These are phyloP conservation scores for Heliconius nattereri DNA, from an alignment of 1,140 invertebrate genomes.

Conservation along the genomic window DNA sequence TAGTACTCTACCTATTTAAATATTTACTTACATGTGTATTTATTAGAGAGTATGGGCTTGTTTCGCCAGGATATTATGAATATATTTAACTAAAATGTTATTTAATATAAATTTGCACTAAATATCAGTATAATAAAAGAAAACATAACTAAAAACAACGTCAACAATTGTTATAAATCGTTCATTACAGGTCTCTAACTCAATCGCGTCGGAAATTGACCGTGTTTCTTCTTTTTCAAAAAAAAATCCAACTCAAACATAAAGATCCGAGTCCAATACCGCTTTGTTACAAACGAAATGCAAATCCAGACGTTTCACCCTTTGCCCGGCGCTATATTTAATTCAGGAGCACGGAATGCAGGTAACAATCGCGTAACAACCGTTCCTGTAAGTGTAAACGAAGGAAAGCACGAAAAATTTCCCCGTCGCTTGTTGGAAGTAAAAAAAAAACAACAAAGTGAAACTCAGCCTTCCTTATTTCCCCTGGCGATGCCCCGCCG, in stretches of 20 bases:
- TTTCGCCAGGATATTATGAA: too few relatives aligned
- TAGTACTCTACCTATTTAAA: too few relatives aligned
- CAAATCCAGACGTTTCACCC: conserved; percentile 77
- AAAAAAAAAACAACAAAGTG: conserved; percentile 75
- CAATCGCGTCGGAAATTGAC: conserved; percentile 15
- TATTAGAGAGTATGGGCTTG: too few relatives aligned
- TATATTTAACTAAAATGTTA: too few relatives aligned
- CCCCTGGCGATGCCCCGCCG: conserved; percentile 74
- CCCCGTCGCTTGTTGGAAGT: conserved; percentile 46
- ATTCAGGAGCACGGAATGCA: conserved; percentile 72
- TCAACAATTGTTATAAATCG: not conserved
- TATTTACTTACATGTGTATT: too few relatives aligned
- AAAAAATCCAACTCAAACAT: conserved; percentile 61
- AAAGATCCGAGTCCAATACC: conserved; percentile 53
- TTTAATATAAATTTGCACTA: too few relatives aligned
- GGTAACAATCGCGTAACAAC: conserved; percentile 75
- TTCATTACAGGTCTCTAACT: not conserved
- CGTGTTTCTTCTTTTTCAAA: conserved; percentile 31
- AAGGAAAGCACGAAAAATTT: conserved; percentile 75
- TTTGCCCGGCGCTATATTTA: conserved; percentile 74
- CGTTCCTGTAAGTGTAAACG: conserved; percentile 79
- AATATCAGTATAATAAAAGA: not conserved
- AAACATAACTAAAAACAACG: not conserved
- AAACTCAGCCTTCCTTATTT: conserved; percentile 80
- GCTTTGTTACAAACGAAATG: conserved; percentile 73